Percentiles rank a stretch among this genome's conserved stretches.
phyloP scores from a whole-genome alignment of 2,888 invertebrate species.

The Nymphalis polychloros region DNA sequence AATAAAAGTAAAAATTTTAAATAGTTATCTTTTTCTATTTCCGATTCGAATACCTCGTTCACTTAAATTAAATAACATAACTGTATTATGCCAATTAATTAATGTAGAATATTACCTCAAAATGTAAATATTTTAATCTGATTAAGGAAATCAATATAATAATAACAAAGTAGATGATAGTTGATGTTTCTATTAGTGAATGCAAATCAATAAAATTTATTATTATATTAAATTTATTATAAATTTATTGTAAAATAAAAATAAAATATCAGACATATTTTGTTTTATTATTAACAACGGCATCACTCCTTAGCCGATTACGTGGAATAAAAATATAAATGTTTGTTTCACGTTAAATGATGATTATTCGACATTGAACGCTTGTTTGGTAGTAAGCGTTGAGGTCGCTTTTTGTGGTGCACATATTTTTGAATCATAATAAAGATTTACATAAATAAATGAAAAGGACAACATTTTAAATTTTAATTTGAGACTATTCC shows the following conservation, averaged over 20 bases:
- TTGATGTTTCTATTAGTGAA: conserved; percentile 58
- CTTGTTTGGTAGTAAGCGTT: no score
- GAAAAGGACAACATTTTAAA: no score
- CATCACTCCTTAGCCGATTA: not conserved
- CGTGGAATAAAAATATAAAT: no score
- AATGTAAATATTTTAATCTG: conserved; percentile 27
- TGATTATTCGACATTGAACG: no score
- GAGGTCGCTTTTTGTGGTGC: no score
- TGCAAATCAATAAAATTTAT: conserved; percentile 46
- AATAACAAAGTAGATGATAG: conserved; percentile 26
- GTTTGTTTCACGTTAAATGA: no score
- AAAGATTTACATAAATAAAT: no score
- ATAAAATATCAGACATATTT: not conserved
- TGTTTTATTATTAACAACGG: not conserved
- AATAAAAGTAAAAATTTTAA: not conserved
- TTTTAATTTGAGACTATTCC: no score
- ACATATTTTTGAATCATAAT: no score
- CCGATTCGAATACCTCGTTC: not conserved
- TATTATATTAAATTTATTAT: not conserved
- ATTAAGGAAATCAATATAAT: conserved; percentile 2
- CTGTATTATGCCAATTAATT: no score
- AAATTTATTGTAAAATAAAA: conserved; percentile 53
- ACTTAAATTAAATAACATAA: not conserved
- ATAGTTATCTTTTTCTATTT: not conserved
- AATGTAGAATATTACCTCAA: no score